Evolutionary conservation across 2,888 invertebrate species (phyloP), one percentile per base, ranked within the genome.

Genomic region (Cephus pygmeus): DNA sequence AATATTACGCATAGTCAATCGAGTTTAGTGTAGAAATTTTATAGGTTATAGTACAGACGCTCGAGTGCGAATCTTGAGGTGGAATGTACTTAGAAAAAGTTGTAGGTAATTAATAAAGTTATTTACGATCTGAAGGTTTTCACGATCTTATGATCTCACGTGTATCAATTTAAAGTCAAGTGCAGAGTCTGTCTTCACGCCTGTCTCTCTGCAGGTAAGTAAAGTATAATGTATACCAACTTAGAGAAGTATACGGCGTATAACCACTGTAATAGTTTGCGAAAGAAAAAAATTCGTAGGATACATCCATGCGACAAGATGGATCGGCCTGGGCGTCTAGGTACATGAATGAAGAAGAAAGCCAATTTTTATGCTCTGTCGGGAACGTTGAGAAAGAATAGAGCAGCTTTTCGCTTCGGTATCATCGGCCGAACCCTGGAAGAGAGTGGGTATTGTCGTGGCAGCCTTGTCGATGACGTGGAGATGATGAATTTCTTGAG

Each of bases 401-500:
- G 74, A 69, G 34, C 35, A 31, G 75, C 15, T 71, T 77, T 79
- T 34, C 40, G 69, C n/a, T 76, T 33, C 69, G 34, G 56, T 78
- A 69, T 36, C 33, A 76, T n/a, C 71, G 56, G 34, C 40, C 73
- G 76, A 71, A 77, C 77, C 77, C 76, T 73, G 30, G 69, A 73
- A 69, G 56, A 76, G 74, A 79, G 77, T 75, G 74, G 76, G 77
- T 81, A 83, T 85, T 85, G 83, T 84, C 78, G 78, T 79, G 69
- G 78, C 81, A 78, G 79, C 79, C 76, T 69, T 15, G 56, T 23
- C 84, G 86, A 84, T 84, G 85, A 86, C 85, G 83, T 80, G 81
- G 73, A 81, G 79, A 85, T 86, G 85, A 86, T 85, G 84, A 85
- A 86, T 85, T 83, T 81, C 81, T 79, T 73, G 75, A 79, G 78